Percentiles rank a stretch among this genome's conserved stretches.
phyloP scores from a whole-genome alignment of 2,113 vertebrate species.

The Corydoras sp. region DNA sequence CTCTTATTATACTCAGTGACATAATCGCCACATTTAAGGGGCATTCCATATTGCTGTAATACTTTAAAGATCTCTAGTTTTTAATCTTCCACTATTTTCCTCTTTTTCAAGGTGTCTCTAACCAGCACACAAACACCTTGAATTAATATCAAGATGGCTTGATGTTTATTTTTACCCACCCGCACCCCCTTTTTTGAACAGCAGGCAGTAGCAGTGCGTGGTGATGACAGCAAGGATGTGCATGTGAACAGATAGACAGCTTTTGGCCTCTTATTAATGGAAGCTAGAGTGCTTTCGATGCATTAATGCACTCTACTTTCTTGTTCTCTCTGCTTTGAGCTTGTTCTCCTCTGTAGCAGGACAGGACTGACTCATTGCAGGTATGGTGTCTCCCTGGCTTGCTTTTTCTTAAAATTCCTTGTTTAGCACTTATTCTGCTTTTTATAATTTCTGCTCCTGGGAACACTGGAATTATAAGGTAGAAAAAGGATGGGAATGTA shows the following conservation, averaged over 20 bases:
- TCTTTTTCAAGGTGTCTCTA: slow-evolving; percentile 36
- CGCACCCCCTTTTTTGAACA: slow-evolving; percentile 15
- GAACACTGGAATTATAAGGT: background rate
- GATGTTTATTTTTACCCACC: slow-evolving; percentile 57
- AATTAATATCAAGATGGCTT: slow-evolving; percentile 59
- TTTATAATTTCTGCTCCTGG: background rate
- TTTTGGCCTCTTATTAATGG: slow-evolving; percentile 61
- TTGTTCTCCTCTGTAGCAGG: background rate
- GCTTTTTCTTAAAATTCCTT: too few species aligned
- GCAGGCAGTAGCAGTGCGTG: background rate
- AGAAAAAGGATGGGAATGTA: too few species aligned
- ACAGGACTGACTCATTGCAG: too few species aligned
- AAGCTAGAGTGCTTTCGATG: slow-evolving; percentile 50
- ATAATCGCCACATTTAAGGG: slow-evolving; percentile 39
- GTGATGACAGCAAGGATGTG: slow-evolving; percentile 47
- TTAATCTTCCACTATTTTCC: slow-evolving; percentile 12
- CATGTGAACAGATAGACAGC: slow-evolving; percentile 55
- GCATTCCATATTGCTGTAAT: slow-evolving; percentile 3
- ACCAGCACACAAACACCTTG: background rate
- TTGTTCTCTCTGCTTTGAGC: slow-evolving; percentile 13
- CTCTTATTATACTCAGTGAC: slow-evolving; percentile 30
- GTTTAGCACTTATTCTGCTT: background rate
- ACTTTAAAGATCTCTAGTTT: background rate
- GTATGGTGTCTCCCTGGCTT: too few species aligned
- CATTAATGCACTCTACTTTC: slow-evolving; percentile 57